These are phyloP conservation scores for Enoplolaimus lenunculus DNA, from an alignment of 2,888 invertebrate species.

Conservation along the genomic window DNA sequence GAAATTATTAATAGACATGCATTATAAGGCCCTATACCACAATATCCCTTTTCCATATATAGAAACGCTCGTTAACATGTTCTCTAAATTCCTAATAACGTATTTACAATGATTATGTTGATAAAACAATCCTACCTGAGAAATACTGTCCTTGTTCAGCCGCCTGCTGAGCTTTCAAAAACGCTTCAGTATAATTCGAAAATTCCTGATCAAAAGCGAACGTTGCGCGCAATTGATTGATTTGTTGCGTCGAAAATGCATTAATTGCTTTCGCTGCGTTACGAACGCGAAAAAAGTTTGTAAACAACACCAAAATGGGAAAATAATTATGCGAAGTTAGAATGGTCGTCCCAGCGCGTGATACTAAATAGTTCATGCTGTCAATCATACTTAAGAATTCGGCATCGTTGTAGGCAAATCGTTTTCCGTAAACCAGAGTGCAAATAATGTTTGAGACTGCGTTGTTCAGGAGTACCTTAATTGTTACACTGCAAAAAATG, in stretches of 20 bases:
- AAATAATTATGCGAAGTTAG: conserved; percentile 1
- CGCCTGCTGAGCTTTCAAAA: conserved; percentile 14
- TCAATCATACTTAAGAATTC: conserved; percentile 27
- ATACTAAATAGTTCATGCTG: neutral
- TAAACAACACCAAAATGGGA: conserved; percentile 4
- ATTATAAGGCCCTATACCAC: no score
- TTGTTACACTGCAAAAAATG: no score
- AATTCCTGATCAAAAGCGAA: conserved; percentile 12
- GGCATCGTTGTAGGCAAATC: conserved; percentile 29
- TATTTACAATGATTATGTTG: no score
- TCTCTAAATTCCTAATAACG: no score
- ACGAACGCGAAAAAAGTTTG: neutral
- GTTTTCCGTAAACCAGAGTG: conserved; percentile 34
- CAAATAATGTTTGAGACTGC: conserved; percentile 37
- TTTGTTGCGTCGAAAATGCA: neutral
- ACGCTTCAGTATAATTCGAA: conserved; percentile 21
- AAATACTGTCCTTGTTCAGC: neutral
- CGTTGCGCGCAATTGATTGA: neutral
- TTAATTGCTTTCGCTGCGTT: neutral
- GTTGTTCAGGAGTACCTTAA: conserved; percentile 4
- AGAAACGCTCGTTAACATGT: no score
- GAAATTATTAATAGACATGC: no score
- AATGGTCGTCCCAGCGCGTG: neutral
- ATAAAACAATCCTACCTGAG: neutral
- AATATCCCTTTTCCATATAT: no score